Evolutionary conservation across 2,797 vertebrate genomes (phyloP).

Genomic region (Periophthalmus magnuspinnatus): DNA sequence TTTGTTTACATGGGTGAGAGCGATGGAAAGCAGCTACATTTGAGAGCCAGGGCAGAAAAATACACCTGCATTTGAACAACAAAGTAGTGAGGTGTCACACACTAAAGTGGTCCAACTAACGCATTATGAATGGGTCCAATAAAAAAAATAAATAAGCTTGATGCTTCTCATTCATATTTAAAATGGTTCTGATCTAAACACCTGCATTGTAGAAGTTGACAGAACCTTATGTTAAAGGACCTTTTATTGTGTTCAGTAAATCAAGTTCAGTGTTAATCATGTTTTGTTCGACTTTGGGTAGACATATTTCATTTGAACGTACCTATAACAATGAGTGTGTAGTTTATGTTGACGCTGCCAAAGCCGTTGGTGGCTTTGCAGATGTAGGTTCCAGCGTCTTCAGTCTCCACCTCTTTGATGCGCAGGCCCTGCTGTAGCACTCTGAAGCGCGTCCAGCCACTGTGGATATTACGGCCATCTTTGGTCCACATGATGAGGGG

Average conservation of each 20-base stretch:
- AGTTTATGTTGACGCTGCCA: slow-evolving; percentile 95
- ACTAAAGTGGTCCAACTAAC: not conserved
- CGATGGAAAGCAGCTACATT: slow-evolving; percentile 31
- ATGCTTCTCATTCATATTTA: not conserved
- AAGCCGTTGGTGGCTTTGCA: slow-evolving; percentile 99
- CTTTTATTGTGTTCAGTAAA: not conserved
- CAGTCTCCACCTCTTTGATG: slow-evolving; percentile 93
- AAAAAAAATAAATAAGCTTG: not conserved
- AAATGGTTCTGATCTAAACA: not conserved
- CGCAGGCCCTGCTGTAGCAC: slow-evolving; percentile 90
- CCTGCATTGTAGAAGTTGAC: not conserved
- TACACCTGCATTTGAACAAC: slow-evolving; percentile 36
- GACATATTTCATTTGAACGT: slow-evolving; percentile 55
- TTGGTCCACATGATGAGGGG: slow-evolving; percentile 86
- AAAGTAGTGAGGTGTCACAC: slow-evolving; percentile 14
- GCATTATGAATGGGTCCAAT: not conserved
- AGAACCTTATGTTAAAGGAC: not conserved
- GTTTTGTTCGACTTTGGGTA: not conserved
- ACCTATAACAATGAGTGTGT: slow-evolving; percentile 95
- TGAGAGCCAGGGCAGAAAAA: slow-evolving; percentile 25
- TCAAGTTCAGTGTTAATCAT: not conserved
- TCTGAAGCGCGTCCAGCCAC: slow-evolving; percentile 93
- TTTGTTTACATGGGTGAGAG: slow-evolving; percentile 54
- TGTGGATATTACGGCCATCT: slow-evolving; percentile 88
- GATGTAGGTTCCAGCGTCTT: slow-evolving; percentile 91